Conservation (phyloP, 2,113 vertebrate species). For the Spheniscus mendiculus region DNA sequence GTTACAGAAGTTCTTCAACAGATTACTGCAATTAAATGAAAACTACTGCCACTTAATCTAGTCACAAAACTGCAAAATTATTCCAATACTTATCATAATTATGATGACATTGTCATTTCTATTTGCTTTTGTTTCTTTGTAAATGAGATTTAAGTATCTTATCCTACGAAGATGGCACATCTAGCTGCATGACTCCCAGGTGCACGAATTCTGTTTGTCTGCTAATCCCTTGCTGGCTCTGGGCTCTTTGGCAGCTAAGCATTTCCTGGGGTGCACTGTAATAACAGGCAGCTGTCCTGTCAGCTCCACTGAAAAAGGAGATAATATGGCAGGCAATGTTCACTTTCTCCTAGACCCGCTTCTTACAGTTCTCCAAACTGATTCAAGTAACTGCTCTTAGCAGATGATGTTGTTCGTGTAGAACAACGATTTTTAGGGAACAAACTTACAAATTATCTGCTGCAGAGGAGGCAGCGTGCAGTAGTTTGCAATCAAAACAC, state of each 20-base stretch:
- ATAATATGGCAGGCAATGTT: conserved; percentile 59
- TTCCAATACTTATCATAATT: conserved; percentile 63
- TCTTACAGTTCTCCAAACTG: conserved; percentile 13
- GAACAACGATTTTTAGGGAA: conserved; percentile 22
- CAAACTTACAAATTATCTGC: background rate
- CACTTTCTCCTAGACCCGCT: conserved; percentile 15
- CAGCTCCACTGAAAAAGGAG: conserved; percentile 66
- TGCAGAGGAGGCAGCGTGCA: background rate
- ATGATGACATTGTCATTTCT: conserved; percentile 14
- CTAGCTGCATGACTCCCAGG: conserved; percentile 69
- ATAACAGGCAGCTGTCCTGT: conserved; percentile 81
- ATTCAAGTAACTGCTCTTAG: conserved; percentile 9
- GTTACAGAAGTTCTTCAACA: conserved; percentile 7
- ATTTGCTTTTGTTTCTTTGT: conserved; percentile 64
- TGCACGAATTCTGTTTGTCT: conserved; percentile 75
- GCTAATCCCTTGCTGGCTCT: conserved; percentile 70
- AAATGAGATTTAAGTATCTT: conserved; percentile 67
- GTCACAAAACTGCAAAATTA: conserved; percentile 34
- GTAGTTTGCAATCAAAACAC: background rate
- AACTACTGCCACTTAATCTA: conserved; percentile 38
- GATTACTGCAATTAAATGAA: conserved; percentile 55
- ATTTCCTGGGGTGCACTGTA: conserved; percentile 76
- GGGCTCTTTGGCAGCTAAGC: conserved; percentile 66
- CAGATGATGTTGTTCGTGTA: background rate
- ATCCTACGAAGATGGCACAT: conserved; percentile 26